Percentiles rank a stretch among this genome's conserved stretches.
phyloP scores from a whole-genome alignment of 2,113 vertebrate genomes.

The Microcebus jonahi region DNA sequence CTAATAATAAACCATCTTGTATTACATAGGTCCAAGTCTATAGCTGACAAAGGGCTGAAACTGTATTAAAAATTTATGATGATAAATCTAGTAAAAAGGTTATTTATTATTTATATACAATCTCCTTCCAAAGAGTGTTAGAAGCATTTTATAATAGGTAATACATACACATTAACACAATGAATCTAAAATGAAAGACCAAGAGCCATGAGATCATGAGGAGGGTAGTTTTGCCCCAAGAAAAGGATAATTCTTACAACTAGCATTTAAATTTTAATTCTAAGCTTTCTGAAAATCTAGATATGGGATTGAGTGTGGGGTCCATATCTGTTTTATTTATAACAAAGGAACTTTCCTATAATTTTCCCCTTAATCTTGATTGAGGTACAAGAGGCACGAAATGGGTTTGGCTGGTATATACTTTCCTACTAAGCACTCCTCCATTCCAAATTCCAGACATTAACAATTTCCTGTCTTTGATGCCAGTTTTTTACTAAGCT shows the following conservation, averaged over 20 bases:
- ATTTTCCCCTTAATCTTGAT: background rate
- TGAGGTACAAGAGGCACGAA: background rate
- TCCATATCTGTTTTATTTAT: background rate
- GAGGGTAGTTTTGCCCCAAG: background rate
- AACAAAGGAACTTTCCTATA: background rate
- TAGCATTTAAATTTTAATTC: background rate
- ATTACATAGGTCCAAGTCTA: slow-evolving; percentile 62
- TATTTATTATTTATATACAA: background rate
- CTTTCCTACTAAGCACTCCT: background rate
- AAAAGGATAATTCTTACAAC: background rate
- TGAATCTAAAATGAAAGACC: background rate
- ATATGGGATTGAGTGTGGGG: background rate
- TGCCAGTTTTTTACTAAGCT: background rate
- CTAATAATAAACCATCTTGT: slow-evolving; percentile 23
- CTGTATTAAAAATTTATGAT: background rate
- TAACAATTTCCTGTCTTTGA: background rate
- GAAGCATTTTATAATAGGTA: background rate
- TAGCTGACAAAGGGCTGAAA: slow-evolving; percentile 64
- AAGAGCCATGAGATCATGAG: background rate
- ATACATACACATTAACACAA: background rate
- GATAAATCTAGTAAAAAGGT: background rate
- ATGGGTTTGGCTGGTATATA: background rate
- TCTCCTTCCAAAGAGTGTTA: background rate
- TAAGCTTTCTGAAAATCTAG: background rate
- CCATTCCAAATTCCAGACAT: background rate